These are phyloP conservation scores for Masnerella sp. DNA, from an alignment of 2,888 invertebrate genomes.

Conservation along the genomic window DNA sequence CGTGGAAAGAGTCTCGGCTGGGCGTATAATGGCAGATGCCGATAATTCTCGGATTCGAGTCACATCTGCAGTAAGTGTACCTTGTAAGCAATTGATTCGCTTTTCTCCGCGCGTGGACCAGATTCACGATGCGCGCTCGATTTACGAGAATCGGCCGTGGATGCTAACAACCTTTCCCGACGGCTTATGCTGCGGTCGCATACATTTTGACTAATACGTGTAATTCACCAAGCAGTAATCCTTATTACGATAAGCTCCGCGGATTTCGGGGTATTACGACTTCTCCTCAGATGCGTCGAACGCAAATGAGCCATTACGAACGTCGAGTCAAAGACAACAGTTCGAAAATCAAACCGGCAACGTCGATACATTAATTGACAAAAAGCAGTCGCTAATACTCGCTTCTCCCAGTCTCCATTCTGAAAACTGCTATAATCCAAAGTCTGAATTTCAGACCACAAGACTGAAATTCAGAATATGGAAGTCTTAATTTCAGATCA, in stretches of 20 bases:
- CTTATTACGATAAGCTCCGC: slow-evolving; percentile 55
- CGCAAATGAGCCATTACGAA: no score
- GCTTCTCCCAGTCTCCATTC: no score
- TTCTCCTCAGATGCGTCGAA: slow-evolving; percentile 23
- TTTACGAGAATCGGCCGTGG: slow-evolving; percentile 26
- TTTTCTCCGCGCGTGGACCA: slow-evolving; percentile 22
- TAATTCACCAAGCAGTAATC: slow-evolving; percentile 39
- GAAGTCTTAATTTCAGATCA: no score
- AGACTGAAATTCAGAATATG: no score
- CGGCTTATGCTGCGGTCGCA: slow-evolving; percentile 31
- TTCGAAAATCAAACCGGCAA: no score
- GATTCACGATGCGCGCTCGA: slow-evolving; percentile 25
- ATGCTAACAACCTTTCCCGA: slow-evolving; percentile 33
- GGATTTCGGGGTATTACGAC: slow-evolving; percentile 34
- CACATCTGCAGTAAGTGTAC: slow-evolving; percentile 28
- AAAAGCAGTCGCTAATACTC: no score
- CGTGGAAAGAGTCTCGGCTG: neutral
- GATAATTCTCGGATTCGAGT: slow-evolving; percentile 16
- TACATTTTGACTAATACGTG: slow-evolving; percentile 41
- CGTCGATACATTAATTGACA: no score
- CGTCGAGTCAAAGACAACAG: no score
- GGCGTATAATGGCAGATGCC: neutral
- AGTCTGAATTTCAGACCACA: no score
- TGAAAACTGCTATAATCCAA: no score
- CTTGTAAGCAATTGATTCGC: slow-evolving; percentile 25